phyloP scores from a whole-genome alignment of 2,888 invertebrate genomes.

The Megalurothrips usitatus region DNA sequence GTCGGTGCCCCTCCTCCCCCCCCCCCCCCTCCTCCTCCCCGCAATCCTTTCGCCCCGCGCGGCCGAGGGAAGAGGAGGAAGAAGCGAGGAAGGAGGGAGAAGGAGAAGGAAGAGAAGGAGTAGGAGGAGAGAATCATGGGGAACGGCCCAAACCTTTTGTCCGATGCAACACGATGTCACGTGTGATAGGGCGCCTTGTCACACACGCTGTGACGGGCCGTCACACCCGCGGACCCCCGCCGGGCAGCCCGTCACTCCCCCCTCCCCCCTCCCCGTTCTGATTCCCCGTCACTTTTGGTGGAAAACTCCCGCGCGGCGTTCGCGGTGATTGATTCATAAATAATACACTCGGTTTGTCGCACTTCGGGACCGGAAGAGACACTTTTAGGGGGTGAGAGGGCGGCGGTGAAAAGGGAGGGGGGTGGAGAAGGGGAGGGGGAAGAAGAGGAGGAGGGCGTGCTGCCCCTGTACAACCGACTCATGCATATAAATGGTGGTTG shows the following conservation, averaged over 20 bases:
- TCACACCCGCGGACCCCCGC: background rate
- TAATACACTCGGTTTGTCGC: background rate
- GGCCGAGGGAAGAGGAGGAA: background rate
- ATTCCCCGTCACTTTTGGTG: no score
- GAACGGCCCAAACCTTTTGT: background rate
- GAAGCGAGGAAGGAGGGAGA: background rate
- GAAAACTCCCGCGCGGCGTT: background rate
- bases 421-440: background rate
- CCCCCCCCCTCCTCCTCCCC: background rate
- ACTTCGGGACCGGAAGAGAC: background rate
- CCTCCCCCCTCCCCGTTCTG: background rate
- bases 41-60: background rate
- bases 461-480: background rate
- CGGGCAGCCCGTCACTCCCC: background rate
- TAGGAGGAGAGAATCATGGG: background rate
- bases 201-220: no score
- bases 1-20: background rate
- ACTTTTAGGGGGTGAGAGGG: background rate
- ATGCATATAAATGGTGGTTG: constrained; percentile 19
- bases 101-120: background rate
- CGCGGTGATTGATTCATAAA: constrained; percentile 1
- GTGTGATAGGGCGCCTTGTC: no score
- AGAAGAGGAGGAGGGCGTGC: background rate
- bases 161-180: no score
- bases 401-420: background rate